These are phyloP conservation scores for Resseliella maxima DNA, from an alignment of 2,888 invertebrate species.

Conservation along the genomic window DNA sequence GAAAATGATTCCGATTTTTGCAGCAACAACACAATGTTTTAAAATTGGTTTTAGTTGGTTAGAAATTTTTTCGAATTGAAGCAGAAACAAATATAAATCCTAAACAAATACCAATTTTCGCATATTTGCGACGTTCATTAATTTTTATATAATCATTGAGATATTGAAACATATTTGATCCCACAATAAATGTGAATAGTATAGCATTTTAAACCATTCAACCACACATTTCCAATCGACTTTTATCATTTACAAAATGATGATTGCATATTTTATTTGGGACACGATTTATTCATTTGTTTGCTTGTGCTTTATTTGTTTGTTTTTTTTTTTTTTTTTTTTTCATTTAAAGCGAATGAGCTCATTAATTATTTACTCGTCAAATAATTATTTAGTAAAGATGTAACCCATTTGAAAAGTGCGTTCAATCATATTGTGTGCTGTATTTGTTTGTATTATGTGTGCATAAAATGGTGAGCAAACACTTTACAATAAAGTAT, in stretches of 20 bases:
- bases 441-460: too few relatives aligned
- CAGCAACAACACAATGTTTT: background rate
- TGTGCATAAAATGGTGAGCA: background rate
- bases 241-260: too few relatives aligned
- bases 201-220: background rate
- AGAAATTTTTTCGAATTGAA: background rate
- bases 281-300: too few relatives aligned
- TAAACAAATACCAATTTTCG: background rate
- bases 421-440: background rate
- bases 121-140: background rate
- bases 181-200: background rate
- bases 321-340: background rate
- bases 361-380: conserved; percentile 11
- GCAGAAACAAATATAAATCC: background rate
- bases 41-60: background rate
- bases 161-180: background rate
- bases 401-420: background rate
- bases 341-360: background rate
- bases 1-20: too few relatives aligned
- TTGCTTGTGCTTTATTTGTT: background rate
- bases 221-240: background rate
- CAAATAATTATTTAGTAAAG: background rate
- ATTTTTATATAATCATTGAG: background rate
- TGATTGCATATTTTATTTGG: too few relatives aligned
- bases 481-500: background rate